Evolutionary conservation across 2,797 vertebrate species (phyloP).

Genomic region (Agapornis canus): DNA sequence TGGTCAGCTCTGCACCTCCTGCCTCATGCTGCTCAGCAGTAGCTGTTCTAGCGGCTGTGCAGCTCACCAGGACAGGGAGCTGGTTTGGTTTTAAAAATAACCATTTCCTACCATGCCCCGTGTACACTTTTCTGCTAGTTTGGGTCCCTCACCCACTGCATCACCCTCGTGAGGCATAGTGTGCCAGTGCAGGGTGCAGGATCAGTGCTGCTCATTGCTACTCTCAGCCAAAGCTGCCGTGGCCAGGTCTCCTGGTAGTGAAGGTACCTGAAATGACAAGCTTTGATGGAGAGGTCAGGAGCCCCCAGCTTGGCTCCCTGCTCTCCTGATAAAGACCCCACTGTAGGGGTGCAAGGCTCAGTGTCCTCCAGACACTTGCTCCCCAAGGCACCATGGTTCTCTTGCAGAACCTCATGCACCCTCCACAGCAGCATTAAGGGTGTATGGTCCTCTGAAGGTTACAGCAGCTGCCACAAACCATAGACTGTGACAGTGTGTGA

Average conservation of each 20-base stretch:
- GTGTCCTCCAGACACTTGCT: rapidly evolving
- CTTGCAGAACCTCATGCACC: rapidly evolving
- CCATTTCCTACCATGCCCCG: neutral
- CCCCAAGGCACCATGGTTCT: neutral
- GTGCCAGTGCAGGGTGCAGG: rapidly evolving
- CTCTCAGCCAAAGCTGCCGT: rapidly evolving
- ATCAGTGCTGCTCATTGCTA: rapidly evolving
- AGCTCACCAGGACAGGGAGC: rapidly evolving
- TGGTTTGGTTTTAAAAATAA: neutral
- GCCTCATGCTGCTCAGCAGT: rapidly evolving
- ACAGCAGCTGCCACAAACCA: neutral
- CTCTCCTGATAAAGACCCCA: neutral
- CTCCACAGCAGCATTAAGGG: neutral
- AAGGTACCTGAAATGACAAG: neutral
- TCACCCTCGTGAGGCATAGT: rapidly evolving
- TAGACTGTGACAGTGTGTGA: rapidly evolving
- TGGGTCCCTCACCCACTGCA: neutral
- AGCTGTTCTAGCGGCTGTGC: too few relatives aligned
- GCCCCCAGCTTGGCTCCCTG: neutral
- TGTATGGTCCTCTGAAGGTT: neutral
- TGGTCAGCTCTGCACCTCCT: neutral
- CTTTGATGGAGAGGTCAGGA: rapidly evolving
- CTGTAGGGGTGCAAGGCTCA: too few relatives aligned
- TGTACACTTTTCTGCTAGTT: neutral
- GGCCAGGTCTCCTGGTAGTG: neutral